Evolutionary conservation across 2,797 vertebrate genomes (phyloP).

Genomic region (Periophthalmus magnuspinnatus): DNA sequence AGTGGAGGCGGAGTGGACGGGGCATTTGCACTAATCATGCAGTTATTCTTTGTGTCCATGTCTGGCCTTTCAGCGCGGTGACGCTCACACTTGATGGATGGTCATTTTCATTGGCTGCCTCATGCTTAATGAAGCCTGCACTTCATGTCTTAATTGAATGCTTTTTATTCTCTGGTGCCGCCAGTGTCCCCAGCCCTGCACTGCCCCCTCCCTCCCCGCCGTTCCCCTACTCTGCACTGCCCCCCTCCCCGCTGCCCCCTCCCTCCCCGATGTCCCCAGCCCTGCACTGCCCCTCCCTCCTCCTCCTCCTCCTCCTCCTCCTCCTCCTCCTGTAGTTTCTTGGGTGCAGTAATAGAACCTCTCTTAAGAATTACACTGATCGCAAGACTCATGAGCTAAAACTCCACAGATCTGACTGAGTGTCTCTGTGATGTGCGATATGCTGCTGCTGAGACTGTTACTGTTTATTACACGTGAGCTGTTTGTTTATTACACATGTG

Average conservation of each 20-base stretch:
- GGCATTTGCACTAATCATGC: conserved; percentile 13
- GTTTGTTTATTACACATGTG: too few species aligned
- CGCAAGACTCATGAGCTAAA: neutral
- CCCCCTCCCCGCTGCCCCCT: too few species aligned
- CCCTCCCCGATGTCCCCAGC: conserved; percentile 11
- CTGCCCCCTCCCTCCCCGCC: neutral
- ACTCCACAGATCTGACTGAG: too few species aligned
- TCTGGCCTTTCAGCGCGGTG: conserved; percentile 40
- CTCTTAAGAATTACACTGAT: neutral
- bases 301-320: too few species aligned
- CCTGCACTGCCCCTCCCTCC: neutral
- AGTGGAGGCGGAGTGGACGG: conserved; percentile 9
- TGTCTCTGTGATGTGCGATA: too few species aligned
- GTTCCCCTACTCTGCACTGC: conserved; percentile 11
- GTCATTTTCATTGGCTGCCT: conserved; percentile 83
- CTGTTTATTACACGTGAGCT: too few species aligned
- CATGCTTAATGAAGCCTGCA: conserved; percentile 89
- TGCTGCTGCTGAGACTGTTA: too few species aligned
- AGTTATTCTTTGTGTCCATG: conserved; percentile 32
- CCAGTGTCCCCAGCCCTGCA: conserved; percentile 3
- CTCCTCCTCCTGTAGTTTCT: conserved; percentile 11
- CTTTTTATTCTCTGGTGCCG: conserved; percentile 72
- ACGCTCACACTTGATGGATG: conserved; percentile 81
- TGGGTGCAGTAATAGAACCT: neutral
- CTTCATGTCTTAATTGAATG: conserved; percentile 88